Evolutionary conservation across 1,140 invertebrate genomes (phyloP).

Genomic region (Drosophila kikkawai): DNA sequence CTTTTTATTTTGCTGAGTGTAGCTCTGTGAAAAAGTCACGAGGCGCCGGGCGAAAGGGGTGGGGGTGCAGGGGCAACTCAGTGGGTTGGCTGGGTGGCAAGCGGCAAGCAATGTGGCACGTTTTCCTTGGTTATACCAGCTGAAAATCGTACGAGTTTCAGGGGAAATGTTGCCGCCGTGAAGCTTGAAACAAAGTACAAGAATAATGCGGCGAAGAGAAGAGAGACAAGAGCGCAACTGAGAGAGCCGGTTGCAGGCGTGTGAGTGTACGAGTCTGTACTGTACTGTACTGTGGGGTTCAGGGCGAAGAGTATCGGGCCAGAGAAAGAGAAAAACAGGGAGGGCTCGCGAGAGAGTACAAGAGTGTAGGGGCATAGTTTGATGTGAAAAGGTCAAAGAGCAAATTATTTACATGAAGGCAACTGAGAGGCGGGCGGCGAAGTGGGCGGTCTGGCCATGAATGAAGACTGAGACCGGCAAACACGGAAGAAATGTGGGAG

Average conservation of each 20-base stretch:
- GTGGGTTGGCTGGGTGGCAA: constrained; percentile 40
- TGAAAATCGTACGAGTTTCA: constrained; percentile 81
- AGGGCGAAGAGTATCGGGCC: constrained; percentile 29
- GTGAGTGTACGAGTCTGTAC: constrained; percentile 29
- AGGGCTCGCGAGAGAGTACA: constrained; percentile 7
- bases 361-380: constrained; percentile 10
- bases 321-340: constrained; percentile 1
- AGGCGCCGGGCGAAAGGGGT: constrained; percentile 14
- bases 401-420: constrained; percentile 69
- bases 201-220: constrained; percentile 67
- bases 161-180: constrained; percentile 65
- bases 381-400: constrained; percentile 71
- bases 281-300: constrained; percentile 51
- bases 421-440: neutral
- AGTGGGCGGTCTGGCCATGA: constrained; percentile 64
- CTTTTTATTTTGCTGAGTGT: constrained; percentile 1
- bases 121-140: constrained; percentile 80
- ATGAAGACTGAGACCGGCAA: constrained; percentile 72
- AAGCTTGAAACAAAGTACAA: constrained; percentile 57
- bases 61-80: neutral
- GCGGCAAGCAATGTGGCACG: constrained; percentile 61
- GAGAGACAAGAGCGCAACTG: constrained; percentile 32
- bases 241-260: constrained; percentile 26
- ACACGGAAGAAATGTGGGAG: neutral
- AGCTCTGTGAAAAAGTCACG: constrained; percentile 35